A percentile compares a stretch with the other conserved stretches of the same genome.
Evolutionary conservation across 2,113 vertebrate genomes (phyloP).

Genomic region (Phycodurus eques): DNA sequence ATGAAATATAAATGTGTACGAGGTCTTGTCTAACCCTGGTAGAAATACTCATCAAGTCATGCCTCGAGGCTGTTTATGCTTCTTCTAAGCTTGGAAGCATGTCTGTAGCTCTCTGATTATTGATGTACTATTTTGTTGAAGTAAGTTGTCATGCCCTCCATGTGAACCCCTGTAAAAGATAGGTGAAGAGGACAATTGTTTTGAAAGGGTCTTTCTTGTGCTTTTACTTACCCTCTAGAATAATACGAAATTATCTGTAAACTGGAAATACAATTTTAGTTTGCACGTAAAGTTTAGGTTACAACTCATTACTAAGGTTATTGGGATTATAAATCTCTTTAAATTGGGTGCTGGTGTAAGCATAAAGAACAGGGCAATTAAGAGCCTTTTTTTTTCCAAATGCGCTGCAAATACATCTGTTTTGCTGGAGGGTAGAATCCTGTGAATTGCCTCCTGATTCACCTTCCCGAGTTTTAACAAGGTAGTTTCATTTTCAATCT

Average conservation of each 20-base stretch:
- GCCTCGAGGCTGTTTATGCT: constrained; percentile 58
- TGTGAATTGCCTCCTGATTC: not conserved
- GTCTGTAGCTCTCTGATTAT: constrained; percentile 46
- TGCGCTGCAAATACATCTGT: not conserved
- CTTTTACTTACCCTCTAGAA: not conserved
- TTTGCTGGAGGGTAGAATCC: constrained; percentile 23
- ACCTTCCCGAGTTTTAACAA: constrained; percentile 29
- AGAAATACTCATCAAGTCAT: constrained; percentile 55
- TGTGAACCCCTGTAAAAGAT: constrained; percentile 51
- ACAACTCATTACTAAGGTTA: not conserved
- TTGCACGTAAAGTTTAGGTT: not conserved
- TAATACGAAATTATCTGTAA: not conserved
- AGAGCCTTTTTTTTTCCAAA: not conserved
- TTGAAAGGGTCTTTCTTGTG: constrained; percentile 17
- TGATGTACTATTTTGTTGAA: constrained; percentile 41
- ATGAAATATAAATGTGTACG: constrained; percentile 49
- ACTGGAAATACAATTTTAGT: not conserved
- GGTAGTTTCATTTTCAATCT: constrained; percentile 46
- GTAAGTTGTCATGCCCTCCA: constrained; percentile 41
- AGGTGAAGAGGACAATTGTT: constrained; percentile 25
- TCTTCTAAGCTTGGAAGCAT: constrained; percentile 39
- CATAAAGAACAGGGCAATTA: too few relatives aligned
- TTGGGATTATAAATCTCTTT: not conserved
- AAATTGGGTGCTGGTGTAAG: too few relatives aligned
- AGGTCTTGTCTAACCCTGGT: constrained; percentile 45